These are phyloP conservation scores for Proctacanthus coquilletti DNA, from an alignment of 1,140 invertebrate species.

Conservation along the genomic window DNA sequence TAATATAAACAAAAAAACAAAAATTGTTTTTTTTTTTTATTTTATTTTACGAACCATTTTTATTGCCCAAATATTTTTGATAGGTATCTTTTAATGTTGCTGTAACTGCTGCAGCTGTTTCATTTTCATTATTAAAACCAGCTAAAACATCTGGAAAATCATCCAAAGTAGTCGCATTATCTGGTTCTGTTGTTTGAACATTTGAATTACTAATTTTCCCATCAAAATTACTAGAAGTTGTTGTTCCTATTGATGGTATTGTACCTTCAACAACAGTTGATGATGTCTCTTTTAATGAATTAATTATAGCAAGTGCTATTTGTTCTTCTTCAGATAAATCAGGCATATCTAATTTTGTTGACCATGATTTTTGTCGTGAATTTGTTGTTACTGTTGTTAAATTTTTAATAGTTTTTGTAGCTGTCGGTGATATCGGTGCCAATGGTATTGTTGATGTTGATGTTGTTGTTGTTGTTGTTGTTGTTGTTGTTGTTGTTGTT, in stretches of 20 bases:
- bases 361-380: constrained; percentile 12
- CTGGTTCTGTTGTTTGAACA: too few relatives aligned
- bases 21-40: background rate
- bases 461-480: background rate
- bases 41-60: constrained; percentile 14
- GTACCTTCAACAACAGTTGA: constrained; percentile 10
- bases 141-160: too few relatives aligned
- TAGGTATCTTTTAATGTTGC: constrained; percentile 4
- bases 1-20: background rate
- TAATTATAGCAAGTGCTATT: constrained; percentile 23
- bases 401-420: constrained; percentile 10
- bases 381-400: constrained; percentile 12
- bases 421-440: constrained; percentile 2
- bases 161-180: too few relatives aligned
- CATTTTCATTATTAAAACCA: constrained; percentile 2
- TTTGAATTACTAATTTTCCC: background rate
- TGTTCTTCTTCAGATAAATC: constrained; percentile 27
- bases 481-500: constrained; percentile 2
- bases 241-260: constrained; percentile 7
- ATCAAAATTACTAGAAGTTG: constrained; percentile 2
- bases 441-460: constrained; percentile 2
- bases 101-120: background rate
- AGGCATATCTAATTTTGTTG: background rate
- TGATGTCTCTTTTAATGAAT: constrained; percentile 22
- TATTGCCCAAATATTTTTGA: constrained; percentile 12